Conservation (phyloP, 2,797 vertebrate species). For the Rhynchotus rufescens region DNA sequence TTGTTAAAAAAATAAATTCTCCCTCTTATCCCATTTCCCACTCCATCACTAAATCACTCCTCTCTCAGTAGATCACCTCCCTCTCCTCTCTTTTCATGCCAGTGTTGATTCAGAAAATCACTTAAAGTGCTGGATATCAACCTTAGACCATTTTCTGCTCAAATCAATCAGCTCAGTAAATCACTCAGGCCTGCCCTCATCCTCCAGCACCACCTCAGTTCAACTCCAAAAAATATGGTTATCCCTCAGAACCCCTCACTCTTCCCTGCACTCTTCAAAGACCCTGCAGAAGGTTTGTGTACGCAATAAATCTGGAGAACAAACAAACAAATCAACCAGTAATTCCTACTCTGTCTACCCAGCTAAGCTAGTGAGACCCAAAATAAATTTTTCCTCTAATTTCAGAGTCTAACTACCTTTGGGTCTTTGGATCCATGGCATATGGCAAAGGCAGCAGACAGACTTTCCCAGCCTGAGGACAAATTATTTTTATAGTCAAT, state of each 20-base stretch:
- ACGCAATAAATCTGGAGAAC: background rate
- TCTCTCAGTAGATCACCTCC: background rate
- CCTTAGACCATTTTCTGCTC: background rate
- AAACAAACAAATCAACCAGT: constrained; percentile 35
- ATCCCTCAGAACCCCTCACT: background rate
- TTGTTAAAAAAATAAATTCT: constrained; percentile 6
- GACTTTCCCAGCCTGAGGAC: background rate
- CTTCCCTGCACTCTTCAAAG: background rate
- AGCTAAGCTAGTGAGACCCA: background rate
- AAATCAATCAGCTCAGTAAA: background rate
- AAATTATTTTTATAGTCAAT: background rate
- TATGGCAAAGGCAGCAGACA: background rate
- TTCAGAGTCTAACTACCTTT: background rate
- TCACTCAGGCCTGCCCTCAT: background rate
- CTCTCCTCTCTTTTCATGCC: background rate
- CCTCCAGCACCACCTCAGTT: background rate
- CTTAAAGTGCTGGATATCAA: background rate
- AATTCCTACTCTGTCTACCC: background rate
- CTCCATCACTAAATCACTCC: background rate
- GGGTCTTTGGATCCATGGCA: background rate
- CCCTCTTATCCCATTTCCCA: background rate
- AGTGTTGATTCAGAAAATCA: background rate
- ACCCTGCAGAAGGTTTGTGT: background rate
- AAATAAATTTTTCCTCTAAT: background rate
- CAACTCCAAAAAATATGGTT: background rate